A percentile compares a stretch with the other conserved stretches of the same genome.
phyloP scores from a whole-genome alignment of 2,113 vertebrate species.

The Sinosuthora webbiana region DNA sequence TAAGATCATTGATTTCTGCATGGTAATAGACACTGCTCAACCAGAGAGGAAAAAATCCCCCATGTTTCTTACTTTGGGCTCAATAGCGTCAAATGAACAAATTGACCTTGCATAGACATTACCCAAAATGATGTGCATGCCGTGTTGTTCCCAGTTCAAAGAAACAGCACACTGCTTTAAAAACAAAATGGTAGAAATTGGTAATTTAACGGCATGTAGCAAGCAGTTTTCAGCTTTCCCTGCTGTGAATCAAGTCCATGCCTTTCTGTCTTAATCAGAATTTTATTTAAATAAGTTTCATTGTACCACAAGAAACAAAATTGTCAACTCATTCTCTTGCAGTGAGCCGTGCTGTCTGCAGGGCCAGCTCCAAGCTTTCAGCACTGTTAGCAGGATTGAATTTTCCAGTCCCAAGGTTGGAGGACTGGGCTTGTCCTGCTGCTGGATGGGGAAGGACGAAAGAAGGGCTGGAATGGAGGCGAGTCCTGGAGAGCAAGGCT shows the following conservation, averaged over 20 bases:
- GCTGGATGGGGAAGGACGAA: background rate
- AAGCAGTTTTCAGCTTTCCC: conserved; percentile 55
- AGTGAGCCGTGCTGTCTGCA: background rate
- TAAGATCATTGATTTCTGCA: background rate
- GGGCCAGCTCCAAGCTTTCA: conserved; percentile 19
- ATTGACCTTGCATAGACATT: conserved; percentile 35
- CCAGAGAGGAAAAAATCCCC: background rate
- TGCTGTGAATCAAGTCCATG: conserved; percentile 37
- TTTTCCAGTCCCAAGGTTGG: background rate
- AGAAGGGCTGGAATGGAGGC: conserved; percentile 31
- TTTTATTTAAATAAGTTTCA: conserved; percentile 71
- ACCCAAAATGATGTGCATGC: background rate
- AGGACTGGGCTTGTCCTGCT: background rate
- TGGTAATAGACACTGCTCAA: background rate
- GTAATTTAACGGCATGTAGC: conserved; percentile 50
- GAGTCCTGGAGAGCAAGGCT: conserved; percentile 29
- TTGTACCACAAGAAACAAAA: conserved; percentile 38
- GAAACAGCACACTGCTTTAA: conserved; percentile 10
- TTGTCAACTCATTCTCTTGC: conserved; percentile 21
- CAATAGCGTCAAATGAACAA: background rate
- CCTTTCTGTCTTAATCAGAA: conserved; percentile 47
- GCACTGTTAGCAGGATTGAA: background rate
- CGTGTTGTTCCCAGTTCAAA: background rate
- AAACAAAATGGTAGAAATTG: conserved; percentile 44
- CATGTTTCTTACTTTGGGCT: background rate